Evolutionary conservation across 1,140 invertebrate genomes (phyloP).

Genomic region (Tenebrio molitor): DNA sequence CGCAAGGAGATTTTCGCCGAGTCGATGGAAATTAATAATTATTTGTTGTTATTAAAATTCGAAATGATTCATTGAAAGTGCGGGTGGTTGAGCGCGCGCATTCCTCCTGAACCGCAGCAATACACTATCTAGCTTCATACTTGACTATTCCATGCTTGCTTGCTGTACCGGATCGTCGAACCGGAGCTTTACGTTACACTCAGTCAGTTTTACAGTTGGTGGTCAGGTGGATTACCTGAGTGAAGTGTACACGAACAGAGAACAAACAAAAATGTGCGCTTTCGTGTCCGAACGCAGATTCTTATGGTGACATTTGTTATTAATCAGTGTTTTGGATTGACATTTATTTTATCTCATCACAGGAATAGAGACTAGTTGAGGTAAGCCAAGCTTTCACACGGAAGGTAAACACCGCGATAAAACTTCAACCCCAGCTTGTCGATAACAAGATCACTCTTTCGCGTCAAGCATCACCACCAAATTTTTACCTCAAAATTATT

Average conservation of each 20-base stretch:
- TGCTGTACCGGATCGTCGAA: constrained; percentile 26
- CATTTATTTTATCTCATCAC: background rate
- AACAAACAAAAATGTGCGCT: constrained; percentile 3
- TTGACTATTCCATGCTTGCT: constrained; percentile 28
- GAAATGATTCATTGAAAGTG: constrained; percentile 27
- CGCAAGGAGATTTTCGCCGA: background rate
- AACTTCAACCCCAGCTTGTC: too few species aligned
- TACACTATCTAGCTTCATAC: constrained; percentile 26
- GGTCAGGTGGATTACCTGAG: constrained; percentile 34
- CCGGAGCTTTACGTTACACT: constrained; percentile 38
- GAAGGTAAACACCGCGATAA: too few species aligned
- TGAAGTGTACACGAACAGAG: background rate
- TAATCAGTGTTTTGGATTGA: background rate
- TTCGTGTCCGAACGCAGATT: background rate
- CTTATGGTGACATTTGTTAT: background rate
- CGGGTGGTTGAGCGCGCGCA: constrained; percentile 35
- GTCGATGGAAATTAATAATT: too few species aligned
- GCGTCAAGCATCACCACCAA: too few species aligned
- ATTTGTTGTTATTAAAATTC: constrained; percentile 13
- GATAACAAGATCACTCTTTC: too few species aligned
- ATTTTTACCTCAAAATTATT: too few species aligned
- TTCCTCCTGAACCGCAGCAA: constrained; percentile 24
- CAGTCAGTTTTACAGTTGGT: constrained; percentile 35
- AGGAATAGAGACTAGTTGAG: background rate
- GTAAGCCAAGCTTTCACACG: too few species aligned